phyloP scores from a whole-genome alignment of 2,797 vertebrate genomes.

The Poecilia picta region DNA sequence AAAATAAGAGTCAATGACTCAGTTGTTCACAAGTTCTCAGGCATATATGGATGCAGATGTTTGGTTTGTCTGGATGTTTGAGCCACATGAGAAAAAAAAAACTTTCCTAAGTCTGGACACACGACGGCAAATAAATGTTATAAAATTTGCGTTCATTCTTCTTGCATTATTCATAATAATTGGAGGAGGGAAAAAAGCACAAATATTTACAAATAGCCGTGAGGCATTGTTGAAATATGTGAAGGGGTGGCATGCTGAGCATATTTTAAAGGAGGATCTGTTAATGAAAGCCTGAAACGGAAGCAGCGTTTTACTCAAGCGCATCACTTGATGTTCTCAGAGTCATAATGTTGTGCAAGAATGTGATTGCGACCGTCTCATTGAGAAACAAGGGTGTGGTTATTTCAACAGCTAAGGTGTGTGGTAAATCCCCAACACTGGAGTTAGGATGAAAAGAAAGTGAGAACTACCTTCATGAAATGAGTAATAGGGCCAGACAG shows the following conservation, averaged over 20 bases:
- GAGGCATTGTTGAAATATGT: conserved; percentile 47
- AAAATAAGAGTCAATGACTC: conserved; percentile 15
- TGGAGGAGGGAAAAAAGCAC: conserved; percentile 24
- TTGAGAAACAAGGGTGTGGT: conserved; percentile 38
- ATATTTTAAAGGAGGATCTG: conserved; percentile 32
- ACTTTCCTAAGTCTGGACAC: conserved; percentile 10
- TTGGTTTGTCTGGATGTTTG: conserved; percentile 39
- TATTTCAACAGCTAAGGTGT: conserved; percentile 2
- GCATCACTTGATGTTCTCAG: conserved; percentile 43
- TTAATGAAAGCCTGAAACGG: conserved; percentile 38
- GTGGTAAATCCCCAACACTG: background rate
- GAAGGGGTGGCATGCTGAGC: conserved; percentile 26
- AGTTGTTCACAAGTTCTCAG: conserved; percentile 30
- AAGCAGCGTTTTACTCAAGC: conserved; percentile 44
- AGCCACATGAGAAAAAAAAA: conserved; percentile 29
- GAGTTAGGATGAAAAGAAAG: background rate
- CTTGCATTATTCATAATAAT: conserved; percentile 46
- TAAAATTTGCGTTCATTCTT: conserved; percentile 51
- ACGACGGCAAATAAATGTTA: conserved; percentile 39
- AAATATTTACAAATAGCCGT: conserved; percentile 60
- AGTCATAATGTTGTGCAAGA: conserved; percentile 55
- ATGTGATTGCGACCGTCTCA: conserved; percentile 9
- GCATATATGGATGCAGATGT: conserved; percentile 34
- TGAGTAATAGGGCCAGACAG: background rate
- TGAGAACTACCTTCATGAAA: background rate